Evolutionary conservation across 2,113 vertebrate genomes (phyloP).

Genomic region (Pollimyrus isidori): DNA sequence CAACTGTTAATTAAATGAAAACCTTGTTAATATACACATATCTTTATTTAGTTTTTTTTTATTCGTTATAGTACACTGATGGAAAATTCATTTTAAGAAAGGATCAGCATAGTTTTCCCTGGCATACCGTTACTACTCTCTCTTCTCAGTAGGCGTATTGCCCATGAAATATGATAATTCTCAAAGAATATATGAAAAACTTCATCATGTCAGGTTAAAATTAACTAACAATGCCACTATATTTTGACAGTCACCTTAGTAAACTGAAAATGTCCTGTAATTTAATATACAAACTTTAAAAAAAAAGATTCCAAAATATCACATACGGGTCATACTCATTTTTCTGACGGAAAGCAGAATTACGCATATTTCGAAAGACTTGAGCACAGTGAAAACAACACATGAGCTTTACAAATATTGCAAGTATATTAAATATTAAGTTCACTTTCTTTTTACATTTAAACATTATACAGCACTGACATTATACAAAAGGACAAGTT

Average conservation of each 20-base stretch:
- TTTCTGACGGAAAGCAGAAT: not conserved
- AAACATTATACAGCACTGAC: not conserved
- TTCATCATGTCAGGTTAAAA: not conserved
- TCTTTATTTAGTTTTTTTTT: not conserved
- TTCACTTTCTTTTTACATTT: not conserved
- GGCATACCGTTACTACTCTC: not conserved
- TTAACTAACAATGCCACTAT: not conserved
- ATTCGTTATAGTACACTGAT: not conserved
- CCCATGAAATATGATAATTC: not conserved
- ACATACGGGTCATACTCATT: not conserved
- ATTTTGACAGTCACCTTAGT: not conserved
- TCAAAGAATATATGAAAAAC: not conserved
- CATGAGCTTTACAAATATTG: not conserved
- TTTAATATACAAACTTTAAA: not conserved
- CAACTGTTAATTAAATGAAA: not conserved
- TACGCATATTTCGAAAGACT: not conserved
- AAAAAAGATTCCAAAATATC: not conserved
- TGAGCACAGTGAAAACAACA: not conserved
- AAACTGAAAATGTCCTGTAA: not conserved
- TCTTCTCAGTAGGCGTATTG: not conserved
- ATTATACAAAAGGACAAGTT: conserved; percentile 16
- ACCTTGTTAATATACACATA: not conserved
- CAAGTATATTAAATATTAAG: not conserved
- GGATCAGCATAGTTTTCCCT: not conserved
- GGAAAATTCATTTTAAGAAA: conserved; percentile 10